Conservation (phyloP, 2,888 invertebrate genomes). For the Dastarcus helophoroides region DNA sequence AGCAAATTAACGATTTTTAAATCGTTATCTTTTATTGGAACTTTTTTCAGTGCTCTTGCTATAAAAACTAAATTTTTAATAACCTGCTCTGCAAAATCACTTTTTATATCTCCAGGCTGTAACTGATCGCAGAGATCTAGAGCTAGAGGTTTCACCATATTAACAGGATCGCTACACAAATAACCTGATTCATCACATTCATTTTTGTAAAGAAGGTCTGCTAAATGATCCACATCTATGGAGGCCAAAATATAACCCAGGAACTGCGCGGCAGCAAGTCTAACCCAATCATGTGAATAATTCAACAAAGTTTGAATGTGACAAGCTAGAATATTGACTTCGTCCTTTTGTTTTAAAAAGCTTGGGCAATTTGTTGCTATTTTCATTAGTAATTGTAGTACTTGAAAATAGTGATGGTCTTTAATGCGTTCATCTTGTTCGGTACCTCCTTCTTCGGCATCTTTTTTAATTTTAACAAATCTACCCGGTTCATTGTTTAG, state of each 20-base stretch:
- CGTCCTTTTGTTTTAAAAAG: constrained; percentile 42
- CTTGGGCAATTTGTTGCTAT: constrained; percentile 52
- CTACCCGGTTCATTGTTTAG: constrained; percentile 39
- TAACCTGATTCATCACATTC: constrained; percentile 24
- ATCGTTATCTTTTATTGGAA: constrained; percentile 36
- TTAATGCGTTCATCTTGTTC: constrained; percentile 50
- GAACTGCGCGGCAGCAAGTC: constrained; percentile 64
- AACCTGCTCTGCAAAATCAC: constrained; percentile 64
- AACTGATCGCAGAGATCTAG: constrained; percentile 68
- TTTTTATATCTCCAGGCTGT: constrained; percentile 46
- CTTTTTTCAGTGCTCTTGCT: constrained; percentile 51
- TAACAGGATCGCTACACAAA: constrained; percentile 50
- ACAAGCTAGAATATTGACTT: constrained; percentile 49
- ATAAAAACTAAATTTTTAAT: constrained; percentile 59
- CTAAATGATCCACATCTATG: constrained; percentile 50
- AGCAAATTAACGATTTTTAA: constrained; percentile 47
- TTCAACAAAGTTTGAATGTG: constrained; percentile 60
- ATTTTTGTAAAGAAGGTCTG: constrained; percentile 35
- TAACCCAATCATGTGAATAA: constrained; percentile 81
- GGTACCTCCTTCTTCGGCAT: constrained; percentile 22
- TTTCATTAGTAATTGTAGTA: constrained; percentile 58
- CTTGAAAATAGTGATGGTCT: constrained; percentile 67
- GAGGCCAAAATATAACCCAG: constrained; percentile 58
- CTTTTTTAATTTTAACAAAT: constrained; percentile 45
- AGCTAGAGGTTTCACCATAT: constrained; percentile 52